Percentiles rank a stretch among this genome's conserved stretches.
Evolutionary conservation across 2,888 invertebrate species (phyloP).

Genomic region (Elmis aenea): DNA sequence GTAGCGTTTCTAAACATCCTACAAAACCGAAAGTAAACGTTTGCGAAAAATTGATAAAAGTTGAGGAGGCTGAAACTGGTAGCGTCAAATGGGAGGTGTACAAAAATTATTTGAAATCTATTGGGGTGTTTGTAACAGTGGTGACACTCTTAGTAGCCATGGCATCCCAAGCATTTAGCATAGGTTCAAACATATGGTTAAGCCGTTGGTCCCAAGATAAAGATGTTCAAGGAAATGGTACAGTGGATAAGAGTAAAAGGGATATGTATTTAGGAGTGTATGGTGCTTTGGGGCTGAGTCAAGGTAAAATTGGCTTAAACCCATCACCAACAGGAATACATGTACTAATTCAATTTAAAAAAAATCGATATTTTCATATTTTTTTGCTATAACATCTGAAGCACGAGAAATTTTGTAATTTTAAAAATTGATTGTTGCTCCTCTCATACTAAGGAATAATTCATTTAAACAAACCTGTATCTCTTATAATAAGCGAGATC

Average conservation of each 20-base stretch:
- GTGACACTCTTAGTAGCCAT: constrained; percentile 47
- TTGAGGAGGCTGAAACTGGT: constrained; percentile 87
- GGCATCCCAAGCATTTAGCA: constrained; percentile 21
- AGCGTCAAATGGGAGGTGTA: constrained; percentile 86
- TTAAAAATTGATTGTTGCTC: too few species aligned
- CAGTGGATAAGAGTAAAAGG: not conserved
- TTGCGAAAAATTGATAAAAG: constrained; percentile 78
- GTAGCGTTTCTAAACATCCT: too few species aligned
- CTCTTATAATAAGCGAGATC: too few species aligned
- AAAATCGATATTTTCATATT: too few species aligned
- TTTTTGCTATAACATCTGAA: too few species aligned
- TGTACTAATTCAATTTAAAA: too few species aligned
- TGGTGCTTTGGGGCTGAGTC: constrained; percentile 40
- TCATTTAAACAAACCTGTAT: too few species aligned
- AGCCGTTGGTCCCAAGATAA: not conserved
- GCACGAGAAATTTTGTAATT: too few species aligned
- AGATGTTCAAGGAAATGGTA: too few species aligned
- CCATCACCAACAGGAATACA: too few species aligned
- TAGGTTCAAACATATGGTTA: not conserved
- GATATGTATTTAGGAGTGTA: constrained; percentile 31
- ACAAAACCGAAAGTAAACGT: constrained; percentile 35
- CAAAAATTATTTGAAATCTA: constrained; percentile 79
- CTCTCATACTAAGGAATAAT: too few species aligned
- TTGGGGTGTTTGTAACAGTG: constrained; percentile 71
- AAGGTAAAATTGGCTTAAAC: constrained; percentile 33